Evolutionary conservation across 1,140 invertebrate genomes (phyloP).

Genomic region (Calliphora vicina): DNA sequence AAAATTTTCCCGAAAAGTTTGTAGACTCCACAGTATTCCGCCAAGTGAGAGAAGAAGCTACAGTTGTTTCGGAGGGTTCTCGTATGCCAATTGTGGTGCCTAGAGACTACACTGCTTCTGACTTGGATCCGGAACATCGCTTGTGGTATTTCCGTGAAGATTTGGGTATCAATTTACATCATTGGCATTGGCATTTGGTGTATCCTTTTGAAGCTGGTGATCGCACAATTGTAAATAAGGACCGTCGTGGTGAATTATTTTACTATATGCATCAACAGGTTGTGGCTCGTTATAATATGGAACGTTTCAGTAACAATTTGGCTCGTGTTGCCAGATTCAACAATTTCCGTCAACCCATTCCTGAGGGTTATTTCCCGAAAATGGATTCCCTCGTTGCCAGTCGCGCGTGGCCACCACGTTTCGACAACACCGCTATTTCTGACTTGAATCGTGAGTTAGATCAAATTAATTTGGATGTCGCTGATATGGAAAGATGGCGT

Average conservation of each 20-base stretch:
- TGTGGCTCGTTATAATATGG: constrained; percentile 72
- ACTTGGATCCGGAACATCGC: constrained; percentile 77
- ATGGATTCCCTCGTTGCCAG: constrained; percentile 73
- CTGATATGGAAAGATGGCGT: constrained; percentile 76
- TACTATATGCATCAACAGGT: constrained; percentile 84
- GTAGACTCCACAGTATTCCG: constrained; percentile 76
- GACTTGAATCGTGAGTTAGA: constrained; percentile 75
- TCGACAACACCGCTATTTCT: constrained; percentile 67
- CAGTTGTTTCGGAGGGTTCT: constrained; percentile 69
- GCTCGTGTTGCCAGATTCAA: constrained; percentile 68
- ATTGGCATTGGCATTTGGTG: constrained; percentile 88
- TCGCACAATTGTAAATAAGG: constrained; percentile 71
- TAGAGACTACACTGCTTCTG: constrained; percentile 75
- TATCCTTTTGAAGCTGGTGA: constrained; percentile 74
- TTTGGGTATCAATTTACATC: constrained; percentile 77
- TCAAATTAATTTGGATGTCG: constrained; percentile 72
- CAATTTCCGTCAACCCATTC: constrained; percentile 71
- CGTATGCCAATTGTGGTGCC: constrained; percentile 76
- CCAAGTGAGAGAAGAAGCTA: constrained; percentile 73
- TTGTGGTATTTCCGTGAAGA: constrained; percentile 76
- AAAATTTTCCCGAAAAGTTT: constrained; percentile 81
- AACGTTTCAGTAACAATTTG: constrained; percentile 72
- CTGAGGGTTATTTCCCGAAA: constrained; percentile 78
- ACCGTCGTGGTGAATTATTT: constrained; percentile 78
- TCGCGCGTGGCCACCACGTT: constrained; percentile 71